phyloP scores from a whole-genome alignment of 2,113 vertebrate species.

The Fulica atra region DNA sequence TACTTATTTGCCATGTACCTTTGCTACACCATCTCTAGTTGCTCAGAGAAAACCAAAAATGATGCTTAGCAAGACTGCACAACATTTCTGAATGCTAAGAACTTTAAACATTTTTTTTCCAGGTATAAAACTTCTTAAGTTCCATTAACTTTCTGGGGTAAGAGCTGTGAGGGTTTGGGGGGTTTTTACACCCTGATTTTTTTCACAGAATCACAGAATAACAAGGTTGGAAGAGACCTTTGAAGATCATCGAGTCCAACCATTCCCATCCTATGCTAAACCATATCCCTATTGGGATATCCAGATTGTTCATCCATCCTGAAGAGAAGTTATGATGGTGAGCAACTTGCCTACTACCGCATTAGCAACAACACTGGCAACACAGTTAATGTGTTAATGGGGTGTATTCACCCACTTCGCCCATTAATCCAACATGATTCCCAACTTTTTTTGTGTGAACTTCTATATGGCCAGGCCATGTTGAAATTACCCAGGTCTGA shows the following conservation, averaged over 20 bases:
- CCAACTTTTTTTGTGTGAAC: neutral
- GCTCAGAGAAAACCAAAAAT: neutral
- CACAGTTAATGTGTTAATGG: neutral
- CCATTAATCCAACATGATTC: accelerated
- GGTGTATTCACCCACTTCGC: neutral
- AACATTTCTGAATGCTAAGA: neutral
- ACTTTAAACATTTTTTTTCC: neutral
- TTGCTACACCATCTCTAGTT: neutral
- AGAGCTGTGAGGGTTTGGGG: neutral
- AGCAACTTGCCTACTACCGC: neutral
- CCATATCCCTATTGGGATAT: too few species aligned
- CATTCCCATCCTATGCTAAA: too few species aligned
- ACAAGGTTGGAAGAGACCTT: too few species aligned
- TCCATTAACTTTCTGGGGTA: neutral
- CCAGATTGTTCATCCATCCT: neutral
- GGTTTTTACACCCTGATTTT: neutral
- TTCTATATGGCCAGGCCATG: neutral
- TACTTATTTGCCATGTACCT: neutral
- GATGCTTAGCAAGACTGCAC: neutral
- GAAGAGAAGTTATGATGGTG: neutral
- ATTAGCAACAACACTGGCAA: neutral
- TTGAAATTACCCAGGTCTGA: neutral
- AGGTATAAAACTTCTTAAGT: neutral
- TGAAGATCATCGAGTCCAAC: too few species aligned
- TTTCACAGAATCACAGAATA: too few species aligned